Evolutionary conservation across 2,113 vertebrate genomes (phyloP), one percentile per base, ranked within the genome.

Genomic region (Cyprinodon brontotheroides): DNA sequence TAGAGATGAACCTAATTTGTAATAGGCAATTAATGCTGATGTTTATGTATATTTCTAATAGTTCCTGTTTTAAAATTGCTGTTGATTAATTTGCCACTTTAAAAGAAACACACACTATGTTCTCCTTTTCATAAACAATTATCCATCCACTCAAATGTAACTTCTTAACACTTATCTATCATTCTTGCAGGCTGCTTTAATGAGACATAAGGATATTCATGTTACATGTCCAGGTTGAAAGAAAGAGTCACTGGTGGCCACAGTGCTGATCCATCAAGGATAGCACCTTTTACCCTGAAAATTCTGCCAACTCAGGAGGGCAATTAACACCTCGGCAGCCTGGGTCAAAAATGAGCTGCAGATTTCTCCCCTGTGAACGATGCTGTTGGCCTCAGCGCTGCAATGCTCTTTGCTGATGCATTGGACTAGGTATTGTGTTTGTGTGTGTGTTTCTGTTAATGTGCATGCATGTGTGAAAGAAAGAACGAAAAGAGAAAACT

Each of bases 261-360:
- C 94, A 93, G 93, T 95, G 95, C 95, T 95, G 95, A 96, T 95
- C 94, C 95, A 95, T 96, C 96, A 97, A 97, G 96, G 96, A 94
- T 95, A 94, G 89, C 92, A 95, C 92, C 95, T 95, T 95, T 95
- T 92, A 95, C 93, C 94, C 95, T 95, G 93, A 94, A 87, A 93
- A 93, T 94, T 94, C 93, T 93, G 95, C 93, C 93, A 93, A 93
- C 96, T 94, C 95, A 94, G 94, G 95, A 95, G 94, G 94, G 95
- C 96, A 96, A 96, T 97, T 96, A 97, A 94, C 94, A 95, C 95
- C 92, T 94, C 93, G 86, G 90, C 93, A 93, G 90, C 90, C 77
- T 82, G 89, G 95, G 93, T 93, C 93, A 95, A 94, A 95, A 94
- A 91, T 91, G 92, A 95, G 93, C 91, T 95, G 90, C 91, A 92